phyloP scores from a whole-genome alignment of 1,140 invertebrate genomes.

The Parapsyche elsis region DNA sequence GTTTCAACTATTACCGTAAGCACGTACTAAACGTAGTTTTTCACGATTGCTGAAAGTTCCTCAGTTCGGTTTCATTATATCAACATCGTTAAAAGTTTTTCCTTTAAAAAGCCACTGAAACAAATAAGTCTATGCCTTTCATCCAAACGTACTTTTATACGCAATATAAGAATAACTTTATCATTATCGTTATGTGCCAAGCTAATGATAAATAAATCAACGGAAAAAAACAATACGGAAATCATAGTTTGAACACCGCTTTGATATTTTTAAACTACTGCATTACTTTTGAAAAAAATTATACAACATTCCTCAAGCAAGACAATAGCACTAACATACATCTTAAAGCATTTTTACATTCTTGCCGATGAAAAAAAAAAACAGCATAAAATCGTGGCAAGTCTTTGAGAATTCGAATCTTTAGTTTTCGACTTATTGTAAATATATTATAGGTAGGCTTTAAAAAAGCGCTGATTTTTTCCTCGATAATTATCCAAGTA shows the following conservation, averaged over 20 bases:
- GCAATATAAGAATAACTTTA: not conserved
- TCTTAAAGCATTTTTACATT: not conserved
- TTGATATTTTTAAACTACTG: not conserved
- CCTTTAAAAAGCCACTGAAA: conserved; percentile 4
- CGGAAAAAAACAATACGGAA: too few species aligned
- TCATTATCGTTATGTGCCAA: not conserved
- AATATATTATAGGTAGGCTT: too few species aligned
- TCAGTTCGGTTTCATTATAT: conserved; percentile 19
- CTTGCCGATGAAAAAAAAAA: not conserved
- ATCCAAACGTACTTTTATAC: not conserved
- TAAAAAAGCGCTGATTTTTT: not conserved
- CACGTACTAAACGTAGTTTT: conserved; percentile 30
- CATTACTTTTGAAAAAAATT: not conserved
- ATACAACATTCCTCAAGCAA: not conserved
- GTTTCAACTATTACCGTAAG: conserved; percentile 1
- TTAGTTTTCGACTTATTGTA: too few species aligned
- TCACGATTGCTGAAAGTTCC: conserved; percentile 12
- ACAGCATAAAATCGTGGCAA: not conserved
- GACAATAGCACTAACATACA: not conserved
- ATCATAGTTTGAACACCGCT: too few species aligned
- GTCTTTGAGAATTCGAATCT: not conserved
- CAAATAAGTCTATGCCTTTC: not conserved
- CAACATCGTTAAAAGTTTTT: conserved; percentile 29
- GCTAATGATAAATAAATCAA: not conserved
- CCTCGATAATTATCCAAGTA: not conserved